Conservation (phyloP, 2,888 invertebrate genomes). For the Lepidocyrtinus sp. region DNA sequence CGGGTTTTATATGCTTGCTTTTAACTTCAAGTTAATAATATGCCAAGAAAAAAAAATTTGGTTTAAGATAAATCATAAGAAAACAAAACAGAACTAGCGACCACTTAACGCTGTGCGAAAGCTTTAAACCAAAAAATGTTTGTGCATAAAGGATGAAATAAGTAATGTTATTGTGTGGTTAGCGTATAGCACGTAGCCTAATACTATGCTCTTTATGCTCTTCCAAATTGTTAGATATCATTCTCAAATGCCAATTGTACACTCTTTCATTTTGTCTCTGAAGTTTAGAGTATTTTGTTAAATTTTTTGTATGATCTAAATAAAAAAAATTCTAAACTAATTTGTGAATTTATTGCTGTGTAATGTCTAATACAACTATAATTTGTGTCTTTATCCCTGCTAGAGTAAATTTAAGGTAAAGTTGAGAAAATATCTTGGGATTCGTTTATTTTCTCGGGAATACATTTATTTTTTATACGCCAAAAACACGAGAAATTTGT, state of each 20-base stretch:
- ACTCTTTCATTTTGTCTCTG: conserved; percentile 14
- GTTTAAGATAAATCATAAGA: not conserved
- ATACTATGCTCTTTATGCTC: too few relatives aligned
- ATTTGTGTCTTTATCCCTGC: too few relatives aligned
- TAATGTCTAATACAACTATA: too few relatives aligned
- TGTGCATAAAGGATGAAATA: conserved; percentile 46
- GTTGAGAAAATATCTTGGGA: conserved; percentile 12
- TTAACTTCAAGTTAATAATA: too few relatives aligned
- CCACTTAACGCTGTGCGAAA: conserved; percentile 50
- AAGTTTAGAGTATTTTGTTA: too few relatives aligned
- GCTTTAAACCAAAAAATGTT: conserved; percentile 51
- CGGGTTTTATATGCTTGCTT: not conserved
- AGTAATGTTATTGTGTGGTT: not conserved
- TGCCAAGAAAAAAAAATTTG: not conserved
- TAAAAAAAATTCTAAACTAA: too few relatives aligned
- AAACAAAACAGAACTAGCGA: conserved; percentile 3
- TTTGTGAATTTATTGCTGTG: too few relatives aligned
- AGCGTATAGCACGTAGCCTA: too few relatives aligned
- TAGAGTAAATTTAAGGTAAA: not conserved
- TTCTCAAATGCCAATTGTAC: conserved; percentile 25
- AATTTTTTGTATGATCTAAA: too few relatives aligned
- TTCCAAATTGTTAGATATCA: too few relatives aligned
- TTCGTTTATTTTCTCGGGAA: conserved; percentile 25
- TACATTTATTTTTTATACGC: conserved; percentile 38
- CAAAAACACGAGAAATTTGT: too few relatives aligned